These are phyloP conservation scores for Mallateleia sp. DNA, from an alignment of 2,888 invertebrate species.

Conservation along the genomic window DNA sequence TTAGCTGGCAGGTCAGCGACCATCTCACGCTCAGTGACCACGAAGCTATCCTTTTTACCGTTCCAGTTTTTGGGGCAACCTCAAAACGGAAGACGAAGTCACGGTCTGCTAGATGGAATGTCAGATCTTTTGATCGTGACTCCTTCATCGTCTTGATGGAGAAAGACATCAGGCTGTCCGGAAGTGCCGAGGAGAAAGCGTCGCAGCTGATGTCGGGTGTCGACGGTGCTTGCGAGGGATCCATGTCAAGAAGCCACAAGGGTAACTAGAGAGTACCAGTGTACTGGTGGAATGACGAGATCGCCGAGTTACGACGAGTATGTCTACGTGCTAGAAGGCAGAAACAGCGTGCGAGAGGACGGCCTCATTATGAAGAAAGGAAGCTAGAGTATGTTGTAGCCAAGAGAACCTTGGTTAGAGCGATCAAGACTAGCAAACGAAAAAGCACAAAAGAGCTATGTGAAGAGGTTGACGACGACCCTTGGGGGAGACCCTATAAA, in stretches of 20 bases:
- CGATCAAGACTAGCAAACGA: no score
- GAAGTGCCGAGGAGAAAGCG: conserved; percentile 8
- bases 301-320: conserved; percentile 20
- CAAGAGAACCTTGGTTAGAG: no score
- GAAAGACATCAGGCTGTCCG: background rate
- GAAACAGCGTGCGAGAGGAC: no score
- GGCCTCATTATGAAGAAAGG: no score
- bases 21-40: no score
- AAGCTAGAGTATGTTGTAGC: no score
- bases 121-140: conserved; percentile 22
- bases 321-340: conserved; percentile 44
- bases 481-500: conserved; percentile 74
- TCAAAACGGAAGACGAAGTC: background rate
- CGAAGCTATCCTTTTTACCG: conserved; percentile 17
- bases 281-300: conserved; percentile 60
- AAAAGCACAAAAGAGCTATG: no score
- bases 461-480: no score
- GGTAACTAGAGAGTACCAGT: conserved; percentile 20
- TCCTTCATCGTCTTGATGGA: conserved; percentile 10
- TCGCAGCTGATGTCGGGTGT: conserved; percentile 22
- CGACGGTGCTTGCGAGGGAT: conserved; percentile 28
- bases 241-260: conserved; percentile 27
- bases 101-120: no score
- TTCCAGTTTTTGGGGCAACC: background rate
- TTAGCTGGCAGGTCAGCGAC: conserved; percentile 51